Base-by-base conservation (phyloP, 2,888 invertebrate genomes). In the Celastrina argiolus region DNA sequence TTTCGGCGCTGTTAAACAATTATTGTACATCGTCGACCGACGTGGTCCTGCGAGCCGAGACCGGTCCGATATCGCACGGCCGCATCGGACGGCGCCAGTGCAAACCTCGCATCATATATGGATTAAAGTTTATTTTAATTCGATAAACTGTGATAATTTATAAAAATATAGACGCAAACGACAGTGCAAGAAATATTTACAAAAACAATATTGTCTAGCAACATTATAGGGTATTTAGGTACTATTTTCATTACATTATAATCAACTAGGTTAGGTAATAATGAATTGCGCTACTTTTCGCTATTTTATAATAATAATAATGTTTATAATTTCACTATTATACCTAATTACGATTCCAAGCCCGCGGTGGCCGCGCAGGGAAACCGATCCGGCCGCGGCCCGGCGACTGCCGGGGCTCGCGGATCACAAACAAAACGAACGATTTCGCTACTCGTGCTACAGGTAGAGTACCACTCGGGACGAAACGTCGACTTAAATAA, bases 201-300 rank as follows among this genome's bases (percentile, higher is more conserved):
- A 84, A 80, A 83, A 88, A 84, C 81, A 82, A 86, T 85, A 88
- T 87, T 87, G 84, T 85, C 88, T 87, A 88, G 87, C 87, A 84
- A 86, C 81, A 79, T 85, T 85, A 83, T 78, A 83, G 84, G 79
- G 80, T 84, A 84, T 79, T n/a, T 83, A 85, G 84, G 81, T 87
- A 85, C 84, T 83, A 84, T 82, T 78, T 76, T 76, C 74, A 83
- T 82, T 83, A 74, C 73, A 73, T 72, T 66, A 84, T 86, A 87
- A 81, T 87, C 84, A 87, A 85, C 89, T 89, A 90, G 84, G 81
- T 86, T 74, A 81, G 77, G 79, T 83, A 81, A 76, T 80, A 81
- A 85, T 87, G 82, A 90, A 89, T 89, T 88, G 87, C 84, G 80
- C 89, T 90, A 90, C 88, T 83, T 80, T 83, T 81, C 78, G 83